A percentile compares a stretch with the other conserved stretches of the same genome.
These are phyloP conservation scores for Chitala chitala DNA, from an alignment of 2,113 vertebrate species.

Conservation along the genomic window DNA sequence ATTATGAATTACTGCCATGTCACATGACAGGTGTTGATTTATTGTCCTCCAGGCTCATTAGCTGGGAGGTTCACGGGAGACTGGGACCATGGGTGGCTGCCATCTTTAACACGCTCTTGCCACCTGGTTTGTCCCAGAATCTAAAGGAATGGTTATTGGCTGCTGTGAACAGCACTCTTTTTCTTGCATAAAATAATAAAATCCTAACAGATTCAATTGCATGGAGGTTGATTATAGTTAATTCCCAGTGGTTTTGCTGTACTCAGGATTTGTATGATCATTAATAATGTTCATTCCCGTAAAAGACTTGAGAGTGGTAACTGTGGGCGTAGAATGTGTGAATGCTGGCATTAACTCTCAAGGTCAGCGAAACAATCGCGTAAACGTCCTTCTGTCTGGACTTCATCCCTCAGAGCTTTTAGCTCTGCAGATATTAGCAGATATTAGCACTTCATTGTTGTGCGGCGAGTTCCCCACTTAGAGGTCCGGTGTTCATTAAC, in stretches of 20 bases:
- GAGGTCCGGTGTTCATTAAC: background rate
- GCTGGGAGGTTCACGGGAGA: background rate
- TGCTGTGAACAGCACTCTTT: background rate
- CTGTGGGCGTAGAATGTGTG: too few species aligned
- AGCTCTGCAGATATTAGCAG: background rate
- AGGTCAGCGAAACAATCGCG: too few species aligned
- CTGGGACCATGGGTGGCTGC: background rate
- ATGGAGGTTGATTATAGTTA: background rate
- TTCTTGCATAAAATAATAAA: background rate
- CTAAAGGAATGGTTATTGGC: background rate
- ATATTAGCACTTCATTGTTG: background rate
- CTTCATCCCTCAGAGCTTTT: too few species aligned
- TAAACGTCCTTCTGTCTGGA: too few species aligned
- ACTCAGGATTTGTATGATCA: too few species aligned
- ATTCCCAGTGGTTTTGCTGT: too few species aligned
- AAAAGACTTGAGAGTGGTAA: too few species aligned
- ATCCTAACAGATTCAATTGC: background rate
- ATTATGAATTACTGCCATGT: background rate
- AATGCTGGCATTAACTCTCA: too few species aligned
- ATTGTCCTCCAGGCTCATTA: slow-evolving; percentile 9
- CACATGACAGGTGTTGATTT: slow-evolving; percentile 10
- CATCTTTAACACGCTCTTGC: slow-evolving; percentile 20
- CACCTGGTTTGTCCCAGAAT: background rate
- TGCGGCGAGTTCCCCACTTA: background rate
- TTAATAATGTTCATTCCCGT: too few species aligned